Evolutionary conservation across 2,113 vertebrate genomes (phyloP), one percentile per base, ranked within the genome.

Genomic region (Boulengeromyrus knoepffleri): DNA sequence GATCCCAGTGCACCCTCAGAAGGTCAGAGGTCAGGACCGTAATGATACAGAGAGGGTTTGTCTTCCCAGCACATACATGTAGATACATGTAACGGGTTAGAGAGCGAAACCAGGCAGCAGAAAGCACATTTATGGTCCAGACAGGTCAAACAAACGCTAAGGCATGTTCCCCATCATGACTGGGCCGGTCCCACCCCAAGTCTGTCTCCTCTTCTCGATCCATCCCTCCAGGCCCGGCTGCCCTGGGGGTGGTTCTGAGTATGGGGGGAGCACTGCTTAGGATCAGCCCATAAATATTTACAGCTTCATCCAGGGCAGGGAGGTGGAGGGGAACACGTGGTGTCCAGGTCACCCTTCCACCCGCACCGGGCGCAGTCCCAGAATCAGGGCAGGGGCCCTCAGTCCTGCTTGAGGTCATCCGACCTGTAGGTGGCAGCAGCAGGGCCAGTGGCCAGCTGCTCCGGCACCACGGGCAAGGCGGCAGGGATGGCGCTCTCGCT

Each of bases 401-500:
- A 96, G 90, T 96, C 96, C 93, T 95, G 96, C 95, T 96, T 97
- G 77, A 97, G 95, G 80, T 96, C 96, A 90, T 95, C 90, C 50
- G 94, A 90, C 1, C 93, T 92, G 90, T 94, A 94, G 70, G 96
- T 93, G 12, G 93, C 90, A 85, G 91, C 42, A 95, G 84, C 89
- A 9, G 89, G 10, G 86, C 90, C 87, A 42, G 93, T 89, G 70
- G 93, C 0, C 89, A 96, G 94, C 0, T 96, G 96, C 53, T 97
- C 97, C 80, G 96, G 95, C 89, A 95, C 95, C 1, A 96, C 94
- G 0, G 97, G 96, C 58, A 97, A 90, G 0, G 96, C 93, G 10
- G 96, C 96, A 1, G 97, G 96, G 0, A 94, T 93, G 5, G 96
- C 96, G 58, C 96, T 95, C 36, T 98, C 97, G 0, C 97, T 98